Percentiles rank a stretch among this genome's conserved stretches.
phyloP scores from a whole-genome alignment of 2,113 vertebrate species.

The Opisthocomus hoazin region DNA sequence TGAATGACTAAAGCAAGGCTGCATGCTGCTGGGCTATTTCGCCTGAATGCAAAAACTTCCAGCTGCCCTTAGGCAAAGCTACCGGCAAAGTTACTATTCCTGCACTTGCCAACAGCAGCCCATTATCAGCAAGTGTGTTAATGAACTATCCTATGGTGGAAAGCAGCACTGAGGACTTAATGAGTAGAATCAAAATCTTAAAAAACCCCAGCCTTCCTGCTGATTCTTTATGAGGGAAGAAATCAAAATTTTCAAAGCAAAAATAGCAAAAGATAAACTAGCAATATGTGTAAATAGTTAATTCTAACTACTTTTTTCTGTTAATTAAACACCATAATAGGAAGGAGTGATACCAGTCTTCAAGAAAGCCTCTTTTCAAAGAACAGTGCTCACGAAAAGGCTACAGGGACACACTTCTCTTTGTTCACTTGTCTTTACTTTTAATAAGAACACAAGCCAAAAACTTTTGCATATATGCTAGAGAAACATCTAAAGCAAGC shows the following conservation, averaged over 20 bases:
- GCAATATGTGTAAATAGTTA: conserved; percentile 35
- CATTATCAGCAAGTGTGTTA: neutral
- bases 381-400: neutral
- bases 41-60: neutral
- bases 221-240: conserved; percentile 2
- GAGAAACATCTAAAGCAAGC: neutral
- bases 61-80: neutral
- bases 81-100: neutral
- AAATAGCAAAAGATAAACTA: conserved; percentile 51
- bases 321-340: neutral
- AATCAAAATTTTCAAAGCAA: conserved; percentile 42
- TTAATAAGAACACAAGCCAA: neutral
- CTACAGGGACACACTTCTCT: neutral
- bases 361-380: neutral
- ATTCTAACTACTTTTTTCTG: neutral
- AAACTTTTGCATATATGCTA: neutral
- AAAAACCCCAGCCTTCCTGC: neutral
- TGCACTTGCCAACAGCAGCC: neutral
- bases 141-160: neutral
- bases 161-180: neutral
- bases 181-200: neutral
- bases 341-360: neutral
- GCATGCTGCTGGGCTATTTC: neutral
- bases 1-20: neutral
- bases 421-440: neutral